phyloP scores from a whole-genome alignment of 2,113 vertebrate genomes.

The Thunnus maccoyii region DNA sequence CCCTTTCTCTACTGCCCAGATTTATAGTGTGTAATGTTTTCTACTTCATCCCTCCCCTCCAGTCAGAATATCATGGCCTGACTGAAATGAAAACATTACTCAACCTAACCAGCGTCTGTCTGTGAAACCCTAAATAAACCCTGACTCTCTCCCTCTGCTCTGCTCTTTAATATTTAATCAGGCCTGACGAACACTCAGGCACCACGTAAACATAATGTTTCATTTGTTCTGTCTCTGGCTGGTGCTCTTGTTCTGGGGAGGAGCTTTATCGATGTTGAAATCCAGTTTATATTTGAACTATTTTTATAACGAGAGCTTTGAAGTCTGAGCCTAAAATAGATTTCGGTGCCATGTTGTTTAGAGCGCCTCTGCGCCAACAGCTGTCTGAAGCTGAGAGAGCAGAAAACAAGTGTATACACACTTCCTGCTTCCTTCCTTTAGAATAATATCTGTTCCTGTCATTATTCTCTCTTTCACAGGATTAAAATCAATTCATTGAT shows the following conservation, averaged over 20 bases:
- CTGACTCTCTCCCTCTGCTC: slow-evolving; percentile 19
- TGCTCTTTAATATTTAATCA: slow-evolving; percentile 54
- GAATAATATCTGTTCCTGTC: not conserved
- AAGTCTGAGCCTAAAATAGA: slow-evolving; percentile 49
- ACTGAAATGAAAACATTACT: slow-evolving; percentile 55
- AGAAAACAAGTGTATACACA: not conserved
- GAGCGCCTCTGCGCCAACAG: not conserved
- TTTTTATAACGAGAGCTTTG: slow-evolving; percentile 33
- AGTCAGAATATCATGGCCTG: slow-evolving; percentile 25
- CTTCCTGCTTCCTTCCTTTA: not conserved
- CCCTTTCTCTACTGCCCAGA: not conserved
- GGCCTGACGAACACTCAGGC: not conserved
- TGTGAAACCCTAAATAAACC: slow-evolving; percentile 31
- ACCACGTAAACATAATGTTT: slow-evolving; percentile 25
- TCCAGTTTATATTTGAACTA: slow-evolving; percentile 21
- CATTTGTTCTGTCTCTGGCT: slow-evolving; percentile 10
- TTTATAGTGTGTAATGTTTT: slow-evolving; percentile 20
- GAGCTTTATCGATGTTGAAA: slow-evolving; percentile 1
- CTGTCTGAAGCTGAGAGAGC: not conserved
- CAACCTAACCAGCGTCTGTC: slow-evolving; percentile 31
- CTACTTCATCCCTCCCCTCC: not conserved
- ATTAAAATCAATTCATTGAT: no score
- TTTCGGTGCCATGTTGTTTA: not conserved
- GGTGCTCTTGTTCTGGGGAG: not conserved
- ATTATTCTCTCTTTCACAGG: no score